These are phyloP conservation scores for Apostichopus japonicus DNA, from an alignment of 35 echinoderm and acorn worm species.

Conservation along the genomic window DNA sequence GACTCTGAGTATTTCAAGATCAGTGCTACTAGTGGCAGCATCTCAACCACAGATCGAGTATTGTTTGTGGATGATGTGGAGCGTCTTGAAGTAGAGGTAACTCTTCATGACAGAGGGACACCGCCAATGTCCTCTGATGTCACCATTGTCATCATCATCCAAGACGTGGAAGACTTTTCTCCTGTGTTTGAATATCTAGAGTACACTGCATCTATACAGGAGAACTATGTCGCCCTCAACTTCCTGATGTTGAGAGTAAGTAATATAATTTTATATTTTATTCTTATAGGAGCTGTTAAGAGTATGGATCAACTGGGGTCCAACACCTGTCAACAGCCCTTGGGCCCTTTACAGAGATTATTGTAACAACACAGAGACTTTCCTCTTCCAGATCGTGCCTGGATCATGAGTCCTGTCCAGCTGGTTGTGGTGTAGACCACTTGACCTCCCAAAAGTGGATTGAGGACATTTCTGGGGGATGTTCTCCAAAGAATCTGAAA, in stretches of 20 bases:
- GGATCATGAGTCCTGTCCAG: too few species aligned
- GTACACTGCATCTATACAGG: conserved; percentile 61
- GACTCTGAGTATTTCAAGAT: conserved; percentile 67
- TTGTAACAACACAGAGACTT: too few species aligned
- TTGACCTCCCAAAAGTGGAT: too few species aligned
- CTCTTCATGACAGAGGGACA: conserved; percentile 59
- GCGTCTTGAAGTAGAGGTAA: conserved; percentile 48
- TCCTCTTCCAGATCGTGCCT: too few species aligned
- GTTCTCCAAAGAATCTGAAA: too few species aligned
- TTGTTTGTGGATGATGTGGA: conserved; percentile 67
- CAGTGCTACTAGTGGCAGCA: conserved; percentile 45
- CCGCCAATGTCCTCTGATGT: conserved; percentile 16
- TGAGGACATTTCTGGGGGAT: too few species aligned
- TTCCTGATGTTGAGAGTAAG: conserved; percentile 59
- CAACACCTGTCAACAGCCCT: too few species aligned
- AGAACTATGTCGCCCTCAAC: conserved; percentile 16
- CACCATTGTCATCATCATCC: conserved; percentile 61
- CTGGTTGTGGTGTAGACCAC: too few species aligned
- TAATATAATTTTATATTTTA: neutral
- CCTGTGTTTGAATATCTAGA: conserved; percentile 76
- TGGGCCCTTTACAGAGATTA: too few species aligned
- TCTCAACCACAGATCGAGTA: conserved; percentile 62
- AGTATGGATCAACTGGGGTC: too few species aligned
- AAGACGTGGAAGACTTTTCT: conserved; percentile 76
- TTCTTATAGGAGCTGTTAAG: neutral